A percentile compares a stretch with the other conserved stretches of the same genome.
These are phyloP conservation scores for Phymorhynchus buccinoides DNA, from an alignment of 1,140 invertebrate genomes.

Conservation along the genomic window DNA sequence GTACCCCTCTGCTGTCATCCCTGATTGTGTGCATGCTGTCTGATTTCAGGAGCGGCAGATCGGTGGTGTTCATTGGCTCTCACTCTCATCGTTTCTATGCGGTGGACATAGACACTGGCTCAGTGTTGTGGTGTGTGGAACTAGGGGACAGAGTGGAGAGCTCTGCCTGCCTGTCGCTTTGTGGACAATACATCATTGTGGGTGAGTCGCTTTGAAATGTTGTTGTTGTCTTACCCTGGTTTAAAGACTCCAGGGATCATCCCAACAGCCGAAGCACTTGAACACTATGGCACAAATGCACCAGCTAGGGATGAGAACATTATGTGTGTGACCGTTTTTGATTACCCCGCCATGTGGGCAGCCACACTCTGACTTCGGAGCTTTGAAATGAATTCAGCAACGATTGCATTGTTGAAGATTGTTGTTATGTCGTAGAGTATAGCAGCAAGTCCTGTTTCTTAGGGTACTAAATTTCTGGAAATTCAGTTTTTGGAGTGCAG, in stretches of 20 bases:
- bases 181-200: slow-evolving; percentile 70
- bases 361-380: no score
- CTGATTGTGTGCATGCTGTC: background rate
- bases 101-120: slow-evolving; percentile 73
- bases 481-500: no score
- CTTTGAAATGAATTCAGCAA: no score
- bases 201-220: background rate
- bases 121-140: slow-evolving; percentile 69
- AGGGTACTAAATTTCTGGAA: no score
- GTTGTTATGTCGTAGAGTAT: no score
- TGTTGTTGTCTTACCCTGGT: slow-evolving; percentile 25
- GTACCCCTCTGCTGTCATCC: slow-evolving; percentile 8
- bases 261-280: no score
- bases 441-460: no score
- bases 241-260: background rate
- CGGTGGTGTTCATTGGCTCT: slow-evolving; percentile 76
- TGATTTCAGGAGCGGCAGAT: background rate
- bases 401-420: no score
- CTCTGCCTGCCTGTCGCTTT: slow-evolving; percentile 74
- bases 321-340: no score
- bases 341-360: no score
- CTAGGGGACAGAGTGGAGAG: slow-evolving; percentile 78
- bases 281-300: no score
- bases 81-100: slow-evolving; percentile 79
- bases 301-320: no score